Base-by-base conservation (phyloP, 2,113 vertebrate genomes). In the Bungarus multicinctus region DNA sequence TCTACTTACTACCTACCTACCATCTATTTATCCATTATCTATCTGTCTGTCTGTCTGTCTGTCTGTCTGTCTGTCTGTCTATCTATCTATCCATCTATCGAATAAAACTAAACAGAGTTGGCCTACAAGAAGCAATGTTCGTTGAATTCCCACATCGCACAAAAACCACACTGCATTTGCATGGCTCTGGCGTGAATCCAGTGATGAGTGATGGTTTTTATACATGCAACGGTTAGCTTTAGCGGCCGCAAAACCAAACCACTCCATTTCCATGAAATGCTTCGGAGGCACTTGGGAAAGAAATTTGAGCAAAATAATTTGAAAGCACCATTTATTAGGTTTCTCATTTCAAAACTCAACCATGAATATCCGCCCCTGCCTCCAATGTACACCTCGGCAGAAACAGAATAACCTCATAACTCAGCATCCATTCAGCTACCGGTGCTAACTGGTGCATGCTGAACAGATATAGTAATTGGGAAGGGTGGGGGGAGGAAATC, bases 401-500 rank as follows among this genome's bases (percentile, higher is more conserved):
- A 88, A 50, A 89, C 11, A 47, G 54, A 93, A 93, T 5, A 85
- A 43, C 27, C 50, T 57, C 64, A 74, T n/a, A 43, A 81, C 30
- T 58, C 27, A 58, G 64, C 22, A 85, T 85, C 57, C 85, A 89
- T 22, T 27, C 92, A 52, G 34, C 22, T 60, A 58, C 53, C 5
- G 8, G 87, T 69, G 89, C 11, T 34, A 92, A 85, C 30, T 0
- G 7, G 43, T 1, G 22, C 23, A 23, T 34, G 23, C 39, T 93
- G 94, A 95, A 90, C 91, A 91, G 89, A 94, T 55, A 85, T 85
- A 94, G 94, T 93, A 95, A 94, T 93, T 60, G 57, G 57, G 57
- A 60, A 25, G 81, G 93, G 89, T 94, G 94, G 94, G 43, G 55
- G 93, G n/a, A 2, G 8, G 11, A n/a, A 81, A 81, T 43, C 74